Evolutionary conservation across 2,888 invertebrate genomes (phyloP).

Genomic region (Athripsodes cinereus): DNA sequence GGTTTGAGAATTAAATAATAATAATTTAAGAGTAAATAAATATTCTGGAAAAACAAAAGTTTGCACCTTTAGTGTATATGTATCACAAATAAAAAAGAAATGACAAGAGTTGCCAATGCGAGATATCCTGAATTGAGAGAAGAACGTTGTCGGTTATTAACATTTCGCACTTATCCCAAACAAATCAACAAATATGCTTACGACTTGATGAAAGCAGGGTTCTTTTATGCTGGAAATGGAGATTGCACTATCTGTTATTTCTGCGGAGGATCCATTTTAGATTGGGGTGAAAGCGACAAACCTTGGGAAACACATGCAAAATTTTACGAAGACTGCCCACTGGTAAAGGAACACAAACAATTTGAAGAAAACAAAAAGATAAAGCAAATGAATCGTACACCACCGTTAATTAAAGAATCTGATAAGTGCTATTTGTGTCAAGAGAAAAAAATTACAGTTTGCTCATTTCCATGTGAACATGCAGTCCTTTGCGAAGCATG

Average conservation of each 20-base stretch:
- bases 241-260: neutral
- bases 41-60: too few relatives aligned
- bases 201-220: neutral
- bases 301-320: neutral
- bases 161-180: neutral
- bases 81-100: too few relatives aligned
- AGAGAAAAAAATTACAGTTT: neutral
- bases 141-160: neutral
- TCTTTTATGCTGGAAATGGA: neutral
- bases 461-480: neutral
- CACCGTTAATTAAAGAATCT: too few relatives aligned
- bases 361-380: neutral
- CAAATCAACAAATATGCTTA: neutral
- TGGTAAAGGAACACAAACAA: neutral
- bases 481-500: neutral
- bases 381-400: neutral
- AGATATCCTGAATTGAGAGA: neutral
- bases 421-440: neutral
- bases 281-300: neutral
- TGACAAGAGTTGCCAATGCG: neutral
- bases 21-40: too few relatives aligned
- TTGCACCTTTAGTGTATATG: too few relatives aligned
- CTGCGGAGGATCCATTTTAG: neutral
- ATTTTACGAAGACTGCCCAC: neutral
- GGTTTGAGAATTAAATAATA: too few relatives aligned